Evolutionary conservation across 2,113 vertebrate genomes (phyloP), one percentile per base, ranked within the genome.

Genomic region (Rhombomys opimus): DNA sequence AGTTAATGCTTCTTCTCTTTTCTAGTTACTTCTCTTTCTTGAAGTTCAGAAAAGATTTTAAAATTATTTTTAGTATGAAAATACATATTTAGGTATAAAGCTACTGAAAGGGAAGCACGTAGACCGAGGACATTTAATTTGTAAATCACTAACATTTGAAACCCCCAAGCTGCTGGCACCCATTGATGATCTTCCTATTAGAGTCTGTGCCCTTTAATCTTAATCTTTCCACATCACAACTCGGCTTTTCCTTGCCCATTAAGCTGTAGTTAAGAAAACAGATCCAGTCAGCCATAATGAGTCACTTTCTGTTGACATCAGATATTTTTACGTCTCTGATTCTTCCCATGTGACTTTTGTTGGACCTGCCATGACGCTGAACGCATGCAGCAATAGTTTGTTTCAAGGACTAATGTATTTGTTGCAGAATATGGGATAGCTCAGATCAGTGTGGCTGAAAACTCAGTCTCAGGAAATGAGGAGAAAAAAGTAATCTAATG

Each of bases 1-100:
- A 89, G 76, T 93, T 78, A 73, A 72, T 90, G 89, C 91, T 95
- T 23, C 54, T 52, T 92, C 91, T 87, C 22, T 52, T 92, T 92
- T 87, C 22, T 92, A 75, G 67, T 50, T 82, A 17, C 50, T 92
- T 95, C 61, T 92, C 25, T 80, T 82, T 90, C 30, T 68, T 85
- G 8, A 92, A 87, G 57, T 76, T 70, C 70, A 59, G 91, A 10
- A 95, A 84, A 61, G 7, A 0, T 38, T 89, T 92, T 59, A 59
- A 93, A 73, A 89, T 87, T 81, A 54, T 86, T 95, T 68, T 93
- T 94, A 87, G 35, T 46, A 52, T 73, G 38, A 57, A 82, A 90
- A 59, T 77, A 85, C 87, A n/a, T 20, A 86, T 59, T 61, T 90
- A 84, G 86, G 77, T 92, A 63, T 89, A 91, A 95, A 77, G 38